These are phyloP conservation scores for Drosophila dives DNA, from an alignment of 2,888 invertebrate species.

Conservation along the genomic window DNA sequence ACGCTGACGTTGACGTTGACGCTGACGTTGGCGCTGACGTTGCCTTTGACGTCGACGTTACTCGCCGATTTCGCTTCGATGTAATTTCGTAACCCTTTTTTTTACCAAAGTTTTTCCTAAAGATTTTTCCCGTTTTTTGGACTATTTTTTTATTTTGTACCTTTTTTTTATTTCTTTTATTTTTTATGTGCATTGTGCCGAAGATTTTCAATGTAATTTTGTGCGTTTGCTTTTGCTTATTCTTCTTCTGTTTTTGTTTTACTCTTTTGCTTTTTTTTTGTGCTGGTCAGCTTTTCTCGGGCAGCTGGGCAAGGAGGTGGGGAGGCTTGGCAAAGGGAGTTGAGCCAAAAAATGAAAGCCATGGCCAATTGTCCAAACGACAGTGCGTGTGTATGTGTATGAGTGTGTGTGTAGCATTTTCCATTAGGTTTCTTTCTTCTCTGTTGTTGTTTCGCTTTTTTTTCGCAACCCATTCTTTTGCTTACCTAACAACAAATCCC, in stretches of 20 bases:
- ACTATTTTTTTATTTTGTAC: constrained; percentile 30
- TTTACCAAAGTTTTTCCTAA: constrained; percentile 32
- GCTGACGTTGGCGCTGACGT: background rate
- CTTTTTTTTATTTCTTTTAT: constrained; percentile 29
- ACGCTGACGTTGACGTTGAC: background rate
- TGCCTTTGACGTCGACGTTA: constrained; percentile 1
- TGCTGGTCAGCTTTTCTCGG: constrained; percentile 77
- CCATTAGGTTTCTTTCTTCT: constrained; percentile 54
- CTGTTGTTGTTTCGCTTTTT: constrained; percentile 44
- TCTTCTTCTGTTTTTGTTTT: constrained; percentile 2
- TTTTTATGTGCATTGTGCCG: constrained; percentile 60
- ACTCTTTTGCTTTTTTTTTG: constrained; percentile 54
- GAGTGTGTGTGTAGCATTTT: constrained; percentile 46
- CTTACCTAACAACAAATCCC: constrained; percentile 46
- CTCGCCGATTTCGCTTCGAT: constrained; percentile 31
- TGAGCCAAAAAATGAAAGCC: constrained; percentile 42
- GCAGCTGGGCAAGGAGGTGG: constrained; percentile 60
- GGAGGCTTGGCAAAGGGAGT: constrained; percentile 9
- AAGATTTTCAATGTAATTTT: constrained; percentile 75
- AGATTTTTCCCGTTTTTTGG: constrained; percentile 63
- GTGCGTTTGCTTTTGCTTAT: constrained; percentile 61
- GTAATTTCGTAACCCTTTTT: constrained; percentile 69
- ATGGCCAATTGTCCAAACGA: constrained; percentile 69
- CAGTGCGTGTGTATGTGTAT: constrained; percentile 26
- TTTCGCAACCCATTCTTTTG: constrained; percentile 59